phyloP scores from a whole-genome alignment of 1,140 invertebrate genomes.

The Anastrepha ludens region DNA sequence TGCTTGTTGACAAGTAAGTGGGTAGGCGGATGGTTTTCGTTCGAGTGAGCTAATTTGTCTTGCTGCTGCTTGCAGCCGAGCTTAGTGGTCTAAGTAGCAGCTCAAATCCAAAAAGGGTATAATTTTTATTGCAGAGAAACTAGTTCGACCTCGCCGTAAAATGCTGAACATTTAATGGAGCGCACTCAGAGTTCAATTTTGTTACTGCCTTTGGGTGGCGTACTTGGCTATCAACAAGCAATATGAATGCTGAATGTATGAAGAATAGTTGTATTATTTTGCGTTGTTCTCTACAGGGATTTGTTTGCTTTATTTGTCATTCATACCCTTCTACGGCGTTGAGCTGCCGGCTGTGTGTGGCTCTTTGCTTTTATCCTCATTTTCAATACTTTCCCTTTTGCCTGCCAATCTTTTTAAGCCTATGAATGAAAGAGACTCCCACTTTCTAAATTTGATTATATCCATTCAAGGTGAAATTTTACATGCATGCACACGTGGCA shows the following conservation, averaged over 20 bases:
- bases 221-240: not conserved
- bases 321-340: not conserved
- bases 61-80: not conserved
- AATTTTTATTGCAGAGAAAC: not conserved
- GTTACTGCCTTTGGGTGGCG: not conserved
- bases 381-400: conserved; percentile 1
- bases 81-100: not conserved
- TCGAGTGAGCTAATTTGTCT: not conserved
- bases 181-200: not conserved
- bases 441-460: conserved; percentile 18
- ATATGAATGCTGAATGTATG: not conserved
- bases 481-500: too few species aligned
- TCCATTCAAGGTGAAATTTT: not conserved
- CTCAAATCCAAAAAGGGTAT: not conserved
- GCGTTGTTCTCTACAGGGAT: not conserved
- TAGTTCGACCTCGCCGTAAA: not conserved
- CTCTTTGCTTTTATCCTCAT: not conserved
- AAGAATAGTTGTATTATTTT: not conserved
- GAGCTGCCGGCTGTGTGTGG: not conserved
- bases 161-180: not conserved
- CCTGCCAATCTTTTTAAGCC: not conserved
- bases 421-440: not conserved
- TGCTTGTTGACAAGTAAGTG: not conserved
- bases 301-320: not conserved
- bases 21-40: not conserved